Conservation (phyloP, 2,113 vertebrate genomes). For the Gymnogyps californianus region DNA sequence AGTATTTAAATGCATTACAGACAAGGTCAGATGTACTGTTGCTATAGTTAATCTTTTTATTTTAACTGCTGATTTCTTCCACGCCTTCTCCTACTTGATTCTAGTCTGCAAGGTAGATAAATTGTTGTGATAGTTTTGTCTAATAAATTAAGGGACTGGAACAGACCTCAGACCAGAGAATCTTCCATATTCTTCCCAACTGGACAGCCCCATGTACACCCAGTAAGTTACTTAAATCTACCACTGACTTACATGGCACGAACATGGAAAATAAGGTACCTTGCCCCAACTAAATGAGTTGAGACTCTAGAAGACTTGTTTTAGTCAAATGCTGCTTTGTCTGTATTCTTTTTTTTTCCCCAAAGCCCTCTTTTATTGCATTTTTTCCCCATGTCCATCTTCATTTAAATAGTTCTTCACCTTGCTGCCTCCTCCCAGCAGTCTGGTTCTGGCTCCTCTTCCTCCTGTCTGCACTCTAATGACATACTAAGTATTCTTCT, state of each 20-base stretch:
- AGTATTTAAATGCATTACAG: neutral
- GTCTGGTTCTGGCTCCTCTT: neutral
- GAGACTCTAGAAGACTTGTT: neutral
- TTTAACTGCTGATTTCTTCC: neutral
- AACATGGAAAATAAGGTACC: neutral
- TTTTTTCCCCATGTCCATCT: neutral
- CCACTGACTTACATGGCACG: neutral
- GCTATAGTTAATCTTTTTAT: neutral
- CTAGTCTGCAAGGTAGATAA: neutral
- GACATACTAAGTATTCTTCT: neutral
- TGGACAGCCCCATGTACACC: neutral
- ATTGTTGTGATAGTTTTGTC: neutral
- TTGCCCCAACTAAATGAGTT: neutral
- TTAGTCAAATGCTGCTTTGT: neutral
- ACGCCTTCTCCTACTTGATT: neutral
- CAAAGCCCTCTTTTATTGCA: neutral
- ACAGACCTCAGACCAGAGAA: neutral
- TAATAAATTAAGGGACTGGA: neutral
- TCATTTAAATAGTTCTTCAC: neutral
- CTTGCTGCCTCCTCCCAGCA: neutral
- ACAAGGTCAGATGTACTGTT: neutral
- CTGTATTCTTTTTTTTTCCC: neutral
- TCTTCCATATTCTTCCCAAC: neutral
- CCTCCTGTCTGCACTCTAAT: neutral
- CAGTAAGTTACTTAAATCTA: neutral